A percentile compares a stretch with the other conserved stretches of the same genome.
These are phyloP conservation scores for Scelioninae gen. 2 DNA, from an alignment of 2,888 invertebrate species.

Conservation along the genomic window DNA sequence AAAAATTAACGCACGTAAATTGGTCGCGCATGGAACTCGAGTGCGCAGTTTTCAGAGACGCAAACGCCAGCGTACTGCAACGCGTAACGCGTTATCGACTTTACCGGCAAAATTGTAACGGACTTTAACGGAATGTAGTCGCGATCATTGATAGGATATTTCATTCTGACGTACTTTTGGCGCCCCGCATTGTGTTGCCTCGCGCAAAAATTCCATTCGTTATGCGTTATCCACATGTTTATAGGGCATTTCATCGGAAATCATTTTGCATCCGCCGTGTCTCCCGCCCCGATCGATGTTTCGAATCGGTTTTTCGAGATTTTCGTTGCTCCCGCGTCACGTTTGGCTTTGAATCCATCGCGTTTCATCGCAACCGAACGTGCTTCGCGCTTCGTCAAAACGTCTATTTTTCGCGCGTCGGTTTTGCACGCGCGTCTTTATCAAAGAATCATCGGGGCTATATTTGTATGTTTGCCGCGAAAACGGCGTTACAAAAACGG, in stretches of 20 bases:
- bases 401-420: conserved; percentile 37
- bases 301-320: conserved; percentile 45
- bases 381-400: conserved; percentile 45
- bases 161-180: conserved; percentile 29
- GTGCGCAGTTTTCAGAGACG: too few species aligned
- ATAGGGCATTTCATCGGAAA: conserved; percentile 52
- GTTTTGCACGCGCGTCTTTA: conserved; percentile 27
- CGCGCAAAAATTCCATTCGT: conserved; percentile 29
- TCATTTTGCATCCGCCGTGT: conserved; percentile 40
- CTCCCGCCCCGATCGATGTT: conserved; percentile 41
- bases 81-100: conserved; percentile 8
- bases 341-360: conserved; percentile 44
- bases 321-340: conserved; percentile 41
- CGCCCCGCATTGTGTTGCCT: conserved; percentile 24
- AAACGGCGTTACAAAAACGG: conserved; percentile 3
- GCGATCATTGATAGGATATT: conserved; percentile 15
- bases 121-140: conserved; percentile 19
- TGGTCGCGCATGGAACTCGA: too few species aligned
- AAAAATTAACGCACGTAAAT: too few species aligned
- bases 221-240: conserved; percentile 51
- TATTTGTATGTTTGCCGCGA: conserved; percentile 2
- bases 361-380: conserved; percentile 33
- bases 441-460: conserved; percentile 14
- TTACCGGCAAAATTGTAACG: neutral
- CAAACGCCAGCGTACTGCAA: too few species aligned